Evolutionary conservation across 2,113 vertebrate species (phyloP).

Genomic region (Clarias magur): DNA sequence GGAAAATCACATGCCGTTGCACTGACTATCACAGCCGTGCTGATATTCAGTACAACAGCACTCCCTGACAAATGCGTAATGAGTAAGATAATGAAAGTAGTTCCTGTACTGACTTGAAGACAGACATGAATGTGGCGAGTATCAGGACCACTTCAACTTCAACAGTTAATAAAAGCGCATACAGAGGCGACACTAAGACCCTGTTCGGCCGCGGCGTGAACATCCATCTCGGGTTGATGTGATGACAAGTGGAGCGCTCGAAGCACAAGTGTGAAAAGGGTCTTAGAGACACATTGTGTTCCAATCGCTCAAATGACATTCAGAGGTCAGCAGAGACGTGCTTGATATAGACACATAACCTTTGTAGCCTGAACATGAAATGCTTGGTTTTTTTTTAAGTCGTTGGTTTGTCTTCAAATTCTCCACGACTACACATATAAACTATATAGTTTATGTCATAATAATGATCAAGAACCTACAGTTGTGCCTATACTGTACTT

Average conservation of each 20-base stretch:
- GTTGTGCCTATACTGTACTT: too few species aligned
- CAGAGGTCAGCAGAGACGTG: background rate
- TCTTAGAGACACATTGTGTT: background rate
- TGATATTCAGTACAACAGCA: too few species aligned
- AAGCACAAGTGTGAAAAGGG: background rate
- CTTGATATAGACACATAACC: background rate
- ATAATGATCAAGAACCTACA: background rate
- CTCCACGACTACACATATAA: background rate
- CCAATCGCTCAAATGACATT: background rate
- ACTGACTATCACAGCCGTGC: too few species aligned
- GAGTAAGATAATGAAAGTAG: background rate
- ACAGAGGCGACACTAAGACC: background rate
- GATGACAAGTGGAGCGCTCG: conserved; percentile 3
- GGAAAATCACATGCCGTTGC: too few species aligned
- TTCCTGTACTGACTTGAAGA: background rate
- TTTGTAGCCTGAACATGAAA: background rate
- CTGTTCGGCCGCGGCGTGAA: conserved; percentile 4
- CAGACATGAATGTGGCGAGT: background rate
- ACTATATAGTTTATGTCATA: background rate
- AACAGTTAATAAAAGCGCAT: background rate
- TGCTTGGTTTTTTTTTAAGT: background rate
- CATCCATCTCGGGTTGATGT: background rate
- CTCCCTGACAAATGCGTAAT: too few species aligned
- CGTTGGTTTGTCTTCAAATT: background rate
- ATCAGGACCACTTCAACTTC: background rate